Evolutionary conservation across 2,113 vertebrate genomes (phyloP).

Genomic region (Salvelinus alpinus): DNA sequence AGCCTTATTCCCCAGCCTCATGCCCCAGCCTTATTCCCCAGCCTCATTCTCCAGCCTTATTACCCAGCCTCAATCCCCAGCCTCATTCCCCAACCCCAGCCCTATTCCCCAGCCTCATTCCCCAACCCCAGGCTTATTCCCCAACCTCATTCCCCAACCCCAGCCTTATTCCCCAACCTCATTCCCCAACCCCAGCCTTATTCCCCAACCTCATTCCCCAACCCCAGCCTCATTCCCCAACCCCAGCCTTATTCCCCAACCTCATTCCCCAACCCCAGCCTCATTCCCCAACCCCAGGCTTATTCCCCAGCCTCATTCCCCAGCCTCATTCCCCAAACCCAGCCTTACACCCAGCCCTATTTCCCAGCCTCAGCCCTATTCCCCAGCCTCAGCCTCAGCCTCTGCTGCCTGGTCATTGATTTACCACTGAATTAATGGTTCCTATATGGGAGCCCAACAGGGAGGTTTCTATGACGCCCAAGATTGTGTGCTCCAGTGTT

Average conservation of each 20-base stretch:
- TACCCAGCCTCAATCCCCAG: neutral
- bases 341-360: no score
- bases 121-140: neutral
- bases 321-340: no score
- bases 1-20: neutral
- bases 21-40: neutral
- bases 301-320: neutral
- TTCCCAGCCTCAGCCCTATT: neutral
- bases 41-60: neutral
- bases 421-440: neutral
- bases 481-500: no score
- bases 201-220: no score
- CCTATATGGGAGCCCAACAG: no score
- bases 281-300: neutral
- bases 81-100: neutral
- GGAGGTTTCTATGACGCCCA: no score
- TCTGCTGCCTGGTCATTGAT: neutral
- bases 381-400: no score
- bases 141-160: neutral
- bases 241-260: neutral
- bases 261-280: neutral
- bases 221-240: neutral
- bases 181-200: neutral
- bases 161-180: neutral
- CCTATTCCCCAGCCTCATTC: neutral